Evolutionary conservation across 2,888 invertebrate species (phyloP), one percentile per base, ranked within the genome.

Genomic region (Andricus curvator): DNA sequence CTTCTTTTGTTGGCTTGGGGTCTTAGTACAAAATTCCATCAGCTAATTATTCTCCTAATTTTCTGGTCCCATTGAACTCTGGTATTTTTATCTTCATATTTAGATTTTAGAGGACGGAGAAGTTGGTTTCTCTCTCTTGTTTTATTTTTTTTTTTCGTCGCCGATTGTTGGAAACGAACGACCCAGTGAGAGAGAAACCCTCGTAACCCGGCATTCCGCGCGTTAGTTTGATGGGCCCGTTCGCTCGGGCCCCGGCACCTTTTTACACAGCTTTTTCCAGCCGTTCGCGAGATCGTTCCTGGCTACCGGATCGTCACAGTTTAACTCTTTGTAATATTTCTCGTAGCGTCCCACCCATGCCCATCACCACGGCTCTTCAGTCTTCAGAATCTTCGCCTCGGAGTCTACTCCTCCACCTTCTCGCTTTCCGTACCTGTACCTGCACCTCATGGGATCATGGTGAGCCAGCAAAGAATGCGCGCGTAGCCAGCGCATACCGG

Each of bases 301-400:
- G 80, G 84, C 86, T 87, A 85, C 86, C 82, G 85, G 79, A 86
- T 84, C 85, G 81, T 82, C 80, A 84, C 79, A 84, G 86, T 85
- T 87, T 83, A 85, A 86, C 85, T 87, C 88, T 86, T 86, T 82
- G 88, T 87, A 85, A 89, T 88, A 88, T 87, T 89, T 88, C 86
- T 85, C 86, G 83, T 84, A 84, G 70, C 84, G 78, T 82, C 83
- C 85, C 84, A 83, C 81, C 78, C 79, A 81, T 80, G 80, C 80
- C 82, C 80, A 81, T 84, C 84, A 82, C 48, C 77, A 78, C 80
- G 79, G 77, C 81, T 22, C 25, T 22, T 22, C 60, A 41, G 33
- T 33, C 33, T 33, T 33, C 6, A 33, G 33, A 33, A 33, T 33
- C 33, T 33, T 41, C 13, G 41, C 41, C 41, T 11, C 41, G 2